phyloP scores from a whole-genome alignment of 2,797 vertebrate species.

The Mionectes olivaceus region DNA sequence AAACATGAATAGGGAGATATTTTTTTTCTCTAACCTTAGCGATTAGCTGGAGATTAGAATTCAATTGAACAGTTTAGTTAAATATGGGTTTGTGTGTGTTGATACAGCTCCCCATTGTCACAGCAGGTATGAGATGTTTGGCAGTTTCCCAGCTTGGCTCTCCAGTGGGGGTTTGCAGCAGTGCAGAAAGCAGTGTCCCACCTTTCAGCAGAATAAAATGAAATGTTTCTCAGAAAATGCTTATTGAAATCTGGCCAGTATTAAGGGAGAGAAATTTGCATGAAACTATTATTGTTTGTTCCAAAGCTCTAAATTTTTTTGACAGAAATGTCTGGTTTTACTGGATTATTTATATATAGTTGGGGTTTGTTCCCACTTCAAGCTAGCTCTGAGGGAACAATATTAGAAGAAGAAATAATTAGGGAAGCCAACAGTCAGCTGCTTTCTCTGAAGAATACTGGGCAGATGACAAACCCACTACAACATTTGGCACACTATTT shows the following conservation, averaged over 20 bases:
- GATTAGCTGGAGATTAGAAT: slow-evolving; percentile 68
- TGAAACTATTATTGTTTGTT: neutral
- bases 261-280: neutral
- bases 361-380: neutral
- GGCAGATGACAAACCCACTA: slow-evolving; percentile 41
- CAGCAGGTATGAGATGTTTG: slow-evolving; percentile 55
- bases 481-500: slow-evolving; percentile 36
- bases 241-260: neutral
- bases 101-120: slow-evolving; percentile 54
- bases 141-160: slow-evolving; percentile 47
- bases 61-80: slow-evolving; percentile 59
- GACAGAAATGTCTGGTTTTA: neutral
- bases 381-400: slow-evolving; percentile 9
- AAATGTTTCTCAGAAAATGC: slow-evolving; percentile 1
- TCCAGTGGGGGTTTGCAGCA: neutral
- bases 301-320: neutral
- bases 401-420: slow-evolving; percentile 39
- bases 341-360: neutral
- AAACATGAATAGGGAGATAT: slow-evolving; percentile 47
- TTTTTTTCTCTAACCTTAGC: neutral
- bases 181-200: neutral
- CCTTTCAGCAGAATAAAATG: neutral
- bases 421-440: slow-evolving; percentile 29
- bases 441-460: slow-evolving; percentile 32
- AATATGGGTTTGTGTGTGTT: slow-evolving; percentile 43